phyloP scores from a whole-genome alignment of 2,797 vertebrate species.

The Psittacula derbiana region DNA sequence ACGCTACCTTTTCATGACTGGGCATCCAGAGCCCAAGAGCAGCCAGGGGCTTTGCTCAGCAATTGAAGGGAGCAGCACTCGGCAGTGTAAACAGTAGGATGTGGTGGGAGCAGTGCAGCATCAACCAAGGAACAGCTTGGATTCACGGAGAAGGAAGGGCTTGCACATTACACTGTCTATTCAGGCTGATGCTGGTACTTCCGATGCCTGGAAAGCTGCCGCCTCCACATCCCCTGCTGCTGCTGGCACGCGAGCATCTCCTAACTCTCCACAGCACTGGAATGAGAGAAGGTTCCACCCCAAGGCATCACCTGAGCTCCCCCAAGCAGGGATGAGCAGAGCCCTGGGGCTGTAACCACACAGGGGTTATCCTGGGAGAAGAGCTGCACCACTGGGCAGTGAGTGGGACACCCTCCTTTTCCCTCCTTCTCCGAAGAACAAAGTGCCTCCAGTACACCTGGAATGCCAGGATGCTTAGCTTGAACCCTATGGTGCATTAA shows the following conservation, averaged over 20 bases:
- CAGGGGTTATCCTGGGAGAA: not conserved
- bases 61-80: constrained; percentile 48
- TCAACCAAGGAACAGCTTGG: constrained; percentile 69
- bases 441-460: not conserved
- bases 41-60: not conserved
- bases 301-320: not conserved
- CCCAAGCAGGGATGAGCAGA: fast-evolving
- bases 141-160: constrained; percentile 46
- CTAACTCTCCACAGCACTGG: not conserved
- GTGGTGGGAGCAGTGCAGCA: constrained; percentile 36
- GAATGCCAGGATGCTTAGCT: not conserved
- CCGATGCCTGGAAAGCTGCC: constrained; percentile 69
- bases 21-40: not conserved
- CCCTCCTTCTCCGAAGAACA: not conserved
- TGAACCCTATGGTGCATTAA: not conserved
- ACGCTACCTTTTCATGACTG: not conserved
- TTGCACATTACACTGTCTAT: constrained; percentile 66
- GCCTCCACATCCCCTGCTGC: constrained; percentile 69
- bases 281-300: not conserved
- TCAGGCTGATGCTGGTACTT: constrained; percentile 66
- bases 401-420: not conserved
- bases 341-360: not conserved
- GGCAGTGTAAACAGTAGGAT: constrained; percentile 6
- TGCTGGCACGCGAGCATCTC: constrained; percentile 13
- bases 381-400: fast-evolving